Base-by-base conservation (phyloP, 2,113 vertebrate genomes). In the Chaetodon auriga region DNA sequence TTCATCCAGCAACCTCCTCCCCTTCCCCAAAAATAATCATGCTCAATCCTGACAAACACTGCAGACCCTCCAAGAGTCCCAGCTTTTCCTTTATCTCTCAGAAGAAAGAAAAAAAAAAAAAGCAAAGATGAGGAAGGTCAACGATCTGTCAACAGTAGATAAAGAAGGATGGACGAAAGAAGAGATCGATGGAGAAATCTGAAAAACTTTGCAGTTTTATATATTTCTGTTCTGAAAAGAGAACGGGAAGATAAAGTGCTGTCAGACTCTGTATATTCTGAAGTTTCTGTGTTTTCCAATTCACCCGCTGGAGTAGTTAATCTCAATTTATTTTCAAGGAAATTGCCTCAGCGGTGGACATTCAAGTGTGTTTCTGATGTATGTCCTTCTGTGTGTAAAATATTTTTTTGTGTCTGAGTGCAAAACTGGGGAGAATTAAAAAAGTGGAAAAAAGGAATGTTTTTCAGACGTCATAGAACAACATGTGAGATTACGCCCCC, bases 51-150 rank as follows among this genome's bases (percentile, higher is more conserved):
- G 63, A 78, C 48, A 78, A 89, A 86, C 69, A 78, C 61, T 35
- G 63, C 83, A 80, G 65, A 81, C 45, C 71, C 63, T 86, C 54
- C 54, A 68, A 77, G 58, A 86, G 70, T 68, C 51, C 63, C 45
- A 81, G 90, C 82, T 89, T 71, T 87, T 78, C 75, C 64, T 82
- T 71, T 81, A 91, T 93, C 84, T 75, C 81, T 88, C 80, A 71
- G 64, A 83, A 72, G 68, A 80, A 70, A 75, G 77, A 38, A 75
- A 82, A 78, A 87, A n/a, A n/a, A n/a, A 75, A 87, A 87, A 68
- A 38, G 45, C 46, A 80, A 86, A 84, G 82, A 93, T 68, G 78
- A 86, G 80, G 76, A 93, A 93, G 91, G 91, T 94, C 89, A 92
- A 87, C 72, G 35, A 90, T 84, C 88, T 90, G 90, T 93, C 89